These are phyloP conservation scores for Nemotelus pantherinus DNA, from an alignment of 2,888 invertebrate species.

Conservation along the genomic window DNA sequence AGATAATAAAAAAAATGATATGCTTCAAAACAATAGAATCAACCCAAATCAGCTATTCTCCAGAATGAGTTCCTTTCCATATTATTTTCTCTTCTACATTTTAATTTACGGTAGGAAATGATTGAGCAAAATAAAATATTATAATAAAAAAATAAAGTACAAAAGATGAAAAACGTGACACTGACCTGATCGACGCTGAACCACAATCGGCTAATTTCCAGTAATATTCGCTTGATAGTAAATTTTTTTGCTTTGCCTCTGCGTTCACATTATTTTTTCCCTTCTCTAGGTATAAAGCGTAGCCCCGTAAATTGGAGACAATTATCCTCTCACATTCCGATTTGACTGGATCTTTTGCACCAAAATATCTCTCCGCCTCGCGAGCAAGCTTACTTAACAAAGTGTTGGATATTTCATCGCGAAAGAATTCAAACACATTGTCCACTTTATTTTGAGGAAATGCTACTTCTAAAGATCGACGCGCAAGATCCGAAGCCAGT, in stretches of 20 bases:
- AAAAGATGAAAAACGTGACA: not conserved
- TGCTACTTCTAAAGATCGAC: constrained; percentile 73
- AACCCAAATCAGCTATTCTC: too few species aligned
- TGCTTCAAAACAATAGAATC: too few species aligned
- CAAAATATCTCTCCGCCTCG: too few species aligned
- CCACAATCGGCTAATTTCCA: constrained; percentile 77
- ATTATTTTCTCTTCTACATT: too few species aligned
- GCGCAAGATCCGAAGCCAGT: constrained; percentile 81
- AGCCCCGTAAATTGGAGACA: constrained; percentile 73
- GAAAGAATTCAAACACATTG: constrained; percentile 84
- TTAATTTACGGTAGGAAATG: not conserved
- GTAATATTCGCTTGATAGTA: constrained; percentile 72
- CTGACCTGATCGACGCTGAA: constrained; percentile 64
- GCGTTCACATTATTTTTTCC: constrained; percentile 69
- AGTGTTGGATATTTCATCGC: constrained; percentile 72
- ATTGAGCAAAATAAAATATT: not conserved
- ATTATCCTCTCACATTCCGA: constrained; percentile 75
- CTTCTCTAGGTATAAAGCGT: constrained; percentile 71
- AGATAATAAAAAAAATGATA: too few species aligned
- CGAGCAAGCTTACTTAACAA: too few species aligned
- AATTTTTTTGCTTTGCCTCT: constrained; percentile 66
- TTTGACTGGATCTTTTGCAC: constrained; percentile 62
- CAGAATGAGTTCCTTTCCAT: too few species aligned
- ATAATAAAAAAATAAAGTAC: not conserved
- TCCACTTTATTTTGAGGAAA: constrained; percentile 82